These are phyloP conservation scores for Trichechus manatus DNA, from an alignment of 2,113 vertebrate species.

Conservation along the genomic window DNA sequence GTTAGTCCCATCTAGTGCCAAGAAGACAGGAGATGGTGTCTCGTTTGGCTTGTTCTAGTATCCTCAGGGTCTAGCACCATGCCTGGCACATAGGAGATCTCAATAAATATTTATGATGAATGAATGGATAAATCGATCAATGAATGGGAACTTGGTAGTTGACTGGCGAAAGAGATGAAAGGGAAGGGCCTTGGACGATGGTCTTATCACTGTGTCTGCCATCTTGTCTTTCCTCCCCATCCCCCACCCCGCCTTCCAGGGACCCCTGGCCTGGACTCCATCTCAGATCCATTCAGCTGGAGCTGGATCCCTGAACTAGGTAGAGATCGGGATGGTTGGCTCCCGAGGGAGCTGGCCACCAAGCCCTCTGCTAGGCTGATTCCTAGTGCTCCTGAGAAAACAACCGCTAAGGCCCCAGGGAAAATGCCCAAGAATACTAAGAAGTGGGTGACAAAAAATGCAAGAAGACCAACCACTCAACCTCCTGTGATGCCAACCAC, in stretches of 20 bases:
- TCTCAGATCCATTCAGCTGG: constrained; percentile 82
- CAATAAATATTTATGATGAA: too few species aligned
- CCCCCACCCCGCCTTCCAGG: constrained; percentile 4
- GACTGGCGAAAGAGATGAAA: not conserved
- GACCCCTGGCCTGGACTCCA: constrained; percentile 65
- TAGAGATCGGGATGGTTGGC: constrained; percentile 59
- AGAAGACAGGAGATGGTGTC: not conserved
- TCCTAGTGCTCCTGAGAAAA: not conserved
- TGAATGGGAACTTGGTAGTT: not conserved
- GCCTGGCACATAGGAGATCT: not conserved
- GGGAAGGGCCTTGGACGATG: not conserved
- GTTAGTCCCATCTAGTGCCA: not conserved
- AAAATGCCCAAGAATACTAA: constrained; percentile 72
- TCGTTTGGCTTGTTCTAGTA: not conserved
- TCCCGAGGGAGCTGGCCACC: constrained; percentile 28
- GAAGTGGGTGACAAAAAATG: constrained; percentile 74
- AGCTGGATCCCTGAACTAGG: constrained; percentile 76
- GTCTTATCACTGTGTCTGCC: too few species aligned
- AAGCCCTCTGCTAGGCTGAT: constrained; percentile 6
- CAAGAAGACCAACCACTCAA: constrained; percentile 51
- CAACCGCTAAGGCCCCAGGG: constrained; percentile 49
- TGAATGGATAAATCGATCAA: too few species aligned
- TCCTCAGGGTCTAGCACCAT: not conserved
- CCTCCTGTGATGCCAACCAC: not conserved
- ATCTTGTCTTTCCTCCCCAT: not conserved